Evolutionary conservation across 2,113 vertebrate species (phyloP).

Genomic region (Alectura lathami): DNA sequence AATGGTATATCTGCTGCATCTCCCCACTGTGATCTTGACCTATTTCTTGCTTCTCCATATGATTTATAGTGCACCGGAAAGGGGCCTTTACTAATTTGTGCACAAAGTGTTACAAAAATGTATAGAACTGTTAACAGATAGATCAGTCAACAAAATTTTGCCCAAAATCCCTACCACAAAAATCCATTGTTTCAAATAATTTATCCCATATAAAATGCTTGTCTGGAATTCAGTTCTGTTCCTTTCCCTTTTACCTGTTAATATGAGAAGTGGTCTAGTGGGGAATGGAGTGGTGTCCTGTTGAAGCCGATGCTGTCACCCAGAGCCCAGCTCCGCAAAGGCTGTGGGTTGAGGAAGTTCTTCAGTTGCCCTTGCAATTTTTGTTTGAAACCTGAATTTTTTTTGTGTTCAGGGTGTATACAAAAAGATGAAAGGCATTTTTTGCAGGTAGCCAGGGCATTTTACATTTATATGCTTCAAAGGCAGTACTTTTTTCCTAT

Average conservation of each 20-base stretch:
- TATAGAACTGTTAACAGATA: not conserved
- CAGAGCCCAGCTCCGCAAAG: not conserved
- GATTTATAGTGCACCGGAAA: not conserved
- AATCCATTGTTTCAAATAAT: not conserved
- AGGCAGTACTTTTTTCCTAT: not conserved
- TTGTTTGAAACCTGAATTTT: not conserved
- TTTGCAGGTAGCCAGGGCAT: not conserved
- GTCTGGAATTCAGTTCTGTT: not conserved
- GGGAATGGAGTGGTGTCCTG: not conserved
- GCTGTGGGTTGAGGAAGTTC: not conserved
- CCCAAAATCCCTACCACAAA: not conserved
- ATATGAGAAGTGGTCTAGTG: not conserved
- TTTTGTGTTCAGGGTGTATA: not conserved
- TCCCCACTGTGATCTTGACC: not conserved
- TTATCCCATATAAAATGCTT: not conserved
- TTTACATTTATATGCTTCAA: not conserved
- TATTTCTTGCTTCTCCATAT: not conserved
- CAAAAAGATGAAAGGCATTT: not conserved
- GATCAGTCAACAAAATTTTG: not conserved
- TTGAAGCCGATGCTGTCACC: not conserved
- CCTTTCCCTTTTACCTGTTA: not conserved
- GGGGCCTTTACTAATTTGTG: not conserved
- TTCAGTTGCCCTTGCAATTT: not conserved
- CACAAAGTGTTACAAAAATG: not conserved
- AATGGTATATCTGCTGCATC: not conserved